phyloP scores from a whole-genome alignment of 2,113 vertebrate genomes.

The Corapipo altera region DNA sequence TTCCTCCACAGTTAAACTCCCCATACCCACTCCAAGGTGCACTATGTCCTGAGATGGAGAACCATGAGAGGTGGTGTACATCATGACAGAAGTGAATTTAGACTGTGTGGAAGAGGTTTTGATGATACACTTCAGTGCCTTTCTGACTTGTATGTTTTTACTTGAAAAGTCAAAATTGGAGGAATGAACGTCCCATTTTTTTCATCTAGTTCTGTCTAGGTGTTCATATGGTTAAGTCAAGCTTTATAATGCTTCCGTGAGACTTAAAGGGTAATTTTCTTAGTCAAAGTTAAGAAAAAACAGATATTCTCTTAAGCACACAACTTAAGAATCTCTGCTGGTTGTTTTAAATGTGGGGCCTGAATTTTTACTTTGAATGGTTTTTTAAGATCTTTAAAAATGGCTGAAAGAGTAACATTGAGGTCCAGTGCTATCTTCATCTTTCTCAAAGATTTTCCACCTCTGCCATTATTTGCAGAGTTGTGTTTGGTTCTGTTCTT shows the following conservation, averaged over 20 bases:
- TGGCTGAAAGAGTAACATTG: background rate
- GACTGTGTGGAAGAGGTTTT: background rate
- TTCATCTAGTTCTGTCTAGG: background rate
- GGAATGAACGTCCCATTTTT: background rate
- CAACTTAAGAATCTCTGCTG: background rate
- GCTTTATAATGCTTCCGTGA: background rate
- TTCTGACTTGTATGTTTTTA: background rate
- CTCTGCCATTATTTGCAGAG: background rate
- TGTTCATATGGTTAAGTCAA: background rate
- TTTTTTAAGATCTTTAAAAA: background rate
- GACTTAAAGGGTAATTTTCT: background rate
- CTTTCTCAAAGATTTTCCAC: background rate
- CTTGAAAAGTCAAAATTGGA: background rate
- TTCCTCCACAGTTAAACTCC: background rate
- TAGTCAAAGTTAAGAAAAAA: background rate
- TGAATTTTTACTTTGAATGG: background rate
- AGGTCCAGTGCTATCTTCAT: background rate
- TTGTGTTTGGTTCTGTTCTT: background rate
- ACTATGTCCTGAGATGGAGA: background rate
- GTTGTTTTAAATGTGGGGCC: background rate
- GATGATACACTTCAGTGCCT: background rate
- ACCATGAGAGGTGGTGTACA: rapidly evolving
- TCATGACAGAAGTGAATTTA: background rate
- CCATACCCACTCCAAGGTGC: too few relatives aligned
- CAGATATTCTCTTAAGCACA: background rate